phyloP scores from a whole-genome alignment of 1,140 invertebrate species.

The Cepaea nemoralis region DNA sequence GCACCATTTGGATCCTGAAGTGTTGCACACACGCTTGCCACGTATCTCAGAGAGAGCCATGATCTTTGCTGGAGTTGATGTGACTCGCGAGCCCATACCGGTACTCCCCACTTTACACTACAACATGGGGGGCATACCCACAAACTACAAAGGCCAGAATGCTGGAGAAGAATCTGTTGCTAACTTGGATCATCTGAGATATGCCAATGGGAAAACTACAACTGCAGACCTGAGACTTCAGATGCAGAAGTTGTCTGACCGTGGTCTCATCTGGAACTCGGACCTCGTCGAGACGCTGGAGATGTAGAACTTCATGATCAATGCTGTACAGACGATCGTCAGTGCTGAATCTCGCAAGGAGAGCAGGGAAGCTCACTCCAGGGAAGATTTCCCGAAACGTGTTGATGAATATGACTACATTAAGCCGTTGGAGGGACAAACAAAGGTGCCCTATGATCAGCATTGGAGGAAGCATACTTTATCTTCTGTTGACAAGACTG shows the following conservation, averaged over 20 bases:
- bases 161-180: constrained; percentile 95
- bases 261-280: constrained; percentile 90
- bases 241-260: constrained; percentile 92
- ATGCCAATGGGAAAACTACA: constrained; percentile 84
- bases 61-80: constrained; percentile 99
- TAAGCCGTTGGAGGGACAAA: constrained; percentile 89
- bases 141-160: constrained; percentile 93
- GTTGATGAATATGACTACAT: constrained; percentile 94
- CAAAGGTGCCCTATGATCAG: constrained; percentile 80
- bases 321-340: constrained; percentile 89
- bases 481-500: constrained; percentile 81
- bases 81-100: constrained; percentile 96
- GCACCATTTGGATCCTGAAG: no score
- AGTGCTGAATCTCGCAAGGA: constrained; percentile 95
- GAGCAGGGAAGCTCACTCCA: constrained; percentile 96
- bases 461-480: constrained; percentile 98
- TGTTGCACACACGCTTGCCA: no score
- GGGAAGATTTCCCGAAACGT: constrained; percentile 92
- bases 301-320: constrained; percentile 95
- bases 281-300: constrained; percentile 97
- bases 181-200: constrained; percentile 88
- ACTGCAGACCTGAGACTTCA: constrained; percentile 91
- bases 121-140: constrained; percentile 98
- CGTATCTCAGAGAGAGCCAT: constrained; percentile 91
- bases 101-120: constrained; percentile 99